Evolutionary conservation across 2,113 vertebrate genomes (phyloP).

Genomic region (Mesoclemmys tuberculata): DNA sequence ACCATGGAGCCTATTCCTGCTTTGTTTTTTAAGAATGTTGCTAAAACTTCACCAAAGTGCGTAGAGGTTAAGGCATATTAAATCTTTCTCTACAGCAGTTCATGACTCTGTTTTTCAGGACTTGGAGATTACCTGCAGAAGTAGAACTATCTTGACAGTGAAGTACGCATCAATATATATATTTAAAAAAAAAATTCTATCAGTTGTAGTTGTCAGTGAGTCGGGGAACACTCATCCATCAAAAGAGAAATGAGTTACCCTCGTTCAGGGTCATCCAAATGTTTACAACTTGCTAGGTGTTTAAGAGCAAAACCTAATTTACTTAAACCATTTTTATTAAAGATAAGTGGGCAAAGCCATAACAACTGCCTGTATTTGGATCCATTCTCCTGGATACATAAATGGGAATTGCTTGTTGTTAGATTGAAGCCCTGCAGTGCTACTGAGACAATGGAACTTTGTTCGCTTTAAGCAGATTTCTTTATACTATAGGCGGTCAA

Average conservation of each 20-base stretch:
- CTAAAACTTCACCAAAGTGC: not conserved
- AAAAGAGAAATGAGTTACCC: not conserved
- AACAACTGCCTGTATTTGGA: not conserved
- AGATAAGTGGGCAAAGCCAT: not conserved
- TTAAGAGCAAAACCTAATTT: not conserved
- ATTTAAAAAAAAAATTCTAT: constrained; percentile 4
- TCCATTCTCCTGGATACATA: not conserved
- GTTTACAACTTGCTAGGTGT: not conserved
- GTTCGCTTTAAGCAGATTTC: not conserved
- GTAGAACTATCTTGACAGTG: constrained; percentile 6
- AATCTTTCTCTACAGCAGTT: not conserved
- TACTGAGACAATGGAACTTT: not conserved
- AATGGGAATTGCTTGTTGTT: not conserved
- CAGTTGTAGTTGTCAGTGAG: not conserved
- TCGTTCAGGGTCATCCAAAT: not conserved
- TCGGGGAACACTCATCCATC: not conserved
- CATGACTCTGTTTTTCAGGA: not conserved
- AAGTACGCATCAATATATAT: not conserved
- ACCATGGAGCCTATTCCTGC: not conserved
- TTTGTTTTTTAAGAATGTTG: not conserved
- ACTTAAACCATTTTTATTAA: not conserved
- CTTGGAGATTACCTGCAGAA: not conserved
- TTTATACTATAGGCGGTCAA: not conserved
- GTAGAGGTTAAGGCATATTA: not conserved
- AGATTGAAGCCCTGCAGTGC: not conserved